Evolutionary conservation across 35 echinoderm and acorn worm genomes (phyloP), one percentile per base, ranked within the genome.

Genomic region (Apostichopus californicus): DNA sequence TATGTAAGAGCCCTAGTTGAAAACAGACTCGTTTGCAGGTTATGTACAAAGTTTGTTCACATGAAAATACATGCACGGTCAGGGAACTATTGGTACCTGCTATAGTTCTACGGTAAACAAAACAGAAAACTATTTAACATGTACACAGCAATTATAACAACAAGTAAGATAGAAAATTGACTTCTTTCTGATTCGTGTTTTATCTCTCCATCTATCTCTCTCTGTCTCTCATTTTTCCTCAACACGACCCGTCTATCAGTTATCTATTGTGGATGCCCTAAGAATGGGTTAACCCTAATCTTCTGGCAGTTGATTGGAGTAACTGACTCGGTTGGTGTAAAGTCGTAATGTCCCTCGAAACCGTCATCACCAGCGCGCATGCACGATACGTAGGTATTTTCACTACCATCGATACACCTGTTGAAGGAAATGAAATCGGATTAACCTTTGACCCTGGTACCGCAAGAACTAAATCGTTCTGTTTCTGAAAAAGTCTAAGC

Each of bases 251-350:
- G 12, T 78, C 77, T 55, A 46, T 53, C 46, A 24, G 28, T 82
- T 57, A 75, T 14, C 71, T n/a, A 85, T 13, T 25, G 86, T 34
- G 18, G 18, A 18, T 89, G 61, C 54, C 93, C 93, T 23, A 94
- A 79, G 89, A 91, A 94, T 11, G 93, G 93, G 21, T 94, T 94
- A 64, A 94, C 93, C 64, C 26, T 94, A 25, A 86, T 77, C 8
- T 66, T 58, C 57, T 85, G 21, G 57, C 93, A 94, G 55, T 86
- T 68, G 5, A 15, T 77, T 55, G 60, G 92, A 0, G 54, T 77
- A 2, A 57, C 23, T 10, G 68, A 60, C 34, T 53, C 52, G 66
- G 68, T 77, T 21, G 85, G 81, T 20, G 65, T 86, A n/a, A 92
- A 92, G 52, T 92, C 91, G 80, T 92, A 65, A 68, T 92, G 91